Conservation (phyloP, 2,888 invertebrate species). For the Aricia artaxerxes region DNA sequence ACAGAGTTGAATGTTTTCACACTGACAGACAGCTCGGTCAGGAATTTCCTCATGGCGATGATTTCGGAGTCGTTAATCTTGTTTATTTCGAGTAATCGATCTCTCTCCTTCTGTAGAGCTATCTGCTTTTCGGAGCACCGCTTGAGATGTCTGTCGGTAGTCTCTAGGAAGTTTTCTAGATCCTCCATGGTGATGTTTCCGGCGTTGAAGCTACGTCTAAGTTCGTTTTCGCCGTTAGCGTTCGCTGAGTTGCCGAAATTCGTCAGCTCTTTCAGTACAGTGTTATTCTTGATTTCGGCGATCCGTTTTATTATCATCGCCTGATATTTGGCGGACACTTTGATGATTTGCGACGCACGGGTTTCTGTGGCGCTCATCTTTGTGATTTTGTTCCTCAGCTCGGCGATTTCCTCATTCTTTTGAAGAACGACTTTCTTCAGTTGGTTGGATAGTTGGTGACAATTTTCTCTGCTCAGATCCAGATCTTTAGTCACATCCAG, state of each 20-base stretch:
- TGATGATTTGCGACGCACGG: constrained; percentile 69
- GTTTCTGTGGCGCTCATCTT: constrained; percentile 69
- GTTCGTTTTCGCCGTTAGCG: constrained; percentile 54
- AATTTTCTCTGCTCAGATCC: constrained; percentile 63
- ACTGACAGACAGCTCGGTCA: constrained; percentile 65
- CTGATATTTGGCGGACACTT: constrained; percentile 72
- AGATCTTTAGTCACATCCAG: constrained; percentile 65
- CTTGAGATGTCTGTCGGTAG: constrained; percentile 66
- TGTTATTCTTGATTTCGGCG: constrained; percentile 69
- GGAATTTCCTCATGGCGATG: constrained; percentile 65
- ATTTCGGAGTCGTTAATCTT: constrained; percentile 70
- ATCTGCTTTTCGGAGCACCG: constrained; percentile 66
- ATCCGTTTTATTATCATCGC: constrained; percentile 70
- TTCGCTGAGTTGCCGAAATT: constrained; percentile 63
- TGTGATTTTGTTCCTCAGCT: constrained; percentile 64
- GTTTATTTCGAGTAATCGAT: constrained; percentile 64
- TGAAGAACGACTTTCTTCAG: constrained; percentile 68
- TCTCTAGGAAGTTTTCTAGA: constrained; percentile 71
- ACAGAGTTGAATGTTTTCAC: constrained; percentile 66
- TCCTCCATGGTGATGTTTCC: constrained; percentile 72
- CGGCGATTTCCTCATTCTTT: constrained; percentile 72
- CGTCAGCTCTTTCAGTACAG: constrained; percentile 67
- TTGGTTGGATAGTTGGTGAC: constrained; percentile 63
- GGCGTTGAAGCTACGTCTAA: constrained; percentile 58
- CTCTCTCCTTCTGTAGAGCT: constrained; percentile 65